phyloP scores from a whole-genome alignment of 2,113 vertebrate genomes.

The Alligator sinensis region DNA sequence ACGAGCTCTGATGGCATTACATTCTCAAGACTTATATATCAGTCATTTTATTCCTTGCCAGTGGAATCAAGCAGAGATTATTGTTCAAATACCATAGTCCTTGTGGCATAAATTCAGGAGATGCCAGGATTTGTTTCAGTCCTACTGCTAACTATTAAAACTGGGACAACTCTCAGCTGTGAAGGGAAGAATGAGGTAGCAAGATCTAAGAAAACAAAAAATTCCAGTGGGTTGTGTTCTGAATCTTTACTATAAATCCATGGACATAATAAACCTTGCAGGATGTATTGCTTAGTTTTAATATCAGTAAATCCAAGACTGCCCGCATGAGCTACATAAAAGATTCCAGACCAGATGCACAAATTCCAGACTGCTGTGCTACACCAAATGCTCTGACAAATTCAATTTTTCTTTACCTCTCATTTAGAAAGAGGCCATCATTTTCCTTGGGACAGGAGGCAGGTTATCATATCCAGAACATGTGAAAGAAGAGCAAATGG shows the following conservation, averaged over 20 bases:
- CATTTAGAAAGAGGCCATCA: background rate
- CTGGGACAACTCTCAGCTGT: background rate
- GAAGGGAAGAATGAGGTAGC: background rate
- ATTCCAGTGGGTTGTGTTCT: background rate
- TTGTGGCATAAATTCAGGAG: background rate
- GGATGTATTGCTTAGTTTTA: constrained; percentile 34
- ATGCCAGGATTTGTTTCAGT: constrained; percentile 13
- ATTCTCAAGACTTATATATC: constrained; percentile 33
- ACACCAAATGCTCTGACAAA: background rate
- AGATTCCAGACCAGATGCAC: background rate
- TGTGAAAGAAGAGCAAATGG: background rate
- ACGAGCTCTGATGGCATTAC: constrained; percentile 17
- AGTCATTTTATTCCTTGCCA: background rate
- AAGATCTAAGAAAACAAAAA: no score
- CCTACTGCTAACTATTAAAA: background rate
- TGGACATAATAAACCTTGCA: constrained; percentile 62
- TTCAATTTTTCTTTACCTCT: background rate
- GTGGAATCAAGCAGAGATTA: background rate
- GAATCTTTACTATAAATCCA: constrained; percentile 50
- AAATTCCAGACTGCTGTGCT: background rate
- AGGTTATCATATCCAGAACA: background rate
- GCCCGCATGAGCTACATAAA: background rate
- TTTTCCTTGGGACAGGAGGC: background rate
- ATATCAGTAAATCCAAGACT: background rate
- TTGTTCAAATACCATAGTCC: background rate